A percentile compares a stretch with the other conserved stretches of the same genome.
Evolutionary conservation across 2,888 invertebrate genomes (phyloP).

Genomic region (Ecdyonurus torrentis): DNA sequence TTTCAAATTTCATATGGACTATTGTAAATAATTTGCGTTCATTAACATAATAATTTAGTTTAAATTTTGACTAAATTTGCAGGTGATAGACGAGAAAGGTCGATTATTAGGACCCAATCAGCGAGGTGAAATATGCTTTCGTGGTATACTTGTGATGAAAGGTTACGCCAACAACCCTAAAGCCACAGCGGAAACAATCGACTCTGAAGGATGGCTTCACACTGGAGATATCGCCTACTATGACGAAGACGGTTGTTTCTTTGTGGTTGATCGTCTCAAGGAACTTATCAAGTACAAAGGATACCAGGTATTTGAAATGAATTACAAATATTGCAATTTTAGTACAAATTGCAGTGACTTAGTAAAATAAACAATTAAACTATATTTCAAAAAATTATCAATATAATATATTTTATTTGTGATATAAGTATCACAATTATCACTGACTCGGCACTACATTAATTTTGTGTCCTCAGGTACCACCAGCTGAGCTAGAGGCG

Average conservation of each 20-base stretch:
- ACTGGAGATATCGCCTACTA: constrained; percentile 74
- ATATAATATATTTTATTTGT: no score
- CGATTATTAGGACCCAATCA: constrained; percentile 28
- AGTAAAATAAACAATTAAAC: background rate
- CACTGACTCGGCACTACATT: no score
- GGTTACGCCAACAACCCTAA: constrained; percentile 61
- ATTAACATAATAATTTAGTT: background rate
- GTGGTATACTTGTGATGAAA: constrained; percentile 65
- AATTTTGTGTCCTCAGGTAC: constrained; percentile 44
- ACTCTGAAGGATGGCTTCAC: constrained; percentile 56
- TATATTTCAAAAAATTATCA: no score
- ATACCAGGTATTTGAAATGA: constrained; percentile 34
- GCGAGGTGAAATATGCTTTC: constrained; percentile 71
- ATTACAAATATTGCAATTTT: background rate
- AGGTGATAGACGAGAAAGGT: constrained; percentile 39
- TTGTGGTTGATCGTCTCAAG: constrained; percentile 69
- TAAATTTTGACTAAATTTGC: background rate
- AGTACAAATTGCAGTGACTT: no score
- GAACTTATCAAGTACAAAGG: constrained; percentile 85
- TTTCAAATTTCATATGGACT: background rate
- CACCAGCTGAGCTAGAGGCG: constrained; percentile 77
- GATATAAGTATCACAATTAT: no score
- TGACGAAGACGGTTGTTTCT: constrained; percentile 58
- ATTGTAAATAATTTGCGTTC: background rate
- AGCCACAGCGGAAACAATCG: constrained; percentile 45